Evolutionary conservation across 2,797 vertebrate genomes (phyloP).

Genomic region (Premnoplex brunnescens): DNA sequence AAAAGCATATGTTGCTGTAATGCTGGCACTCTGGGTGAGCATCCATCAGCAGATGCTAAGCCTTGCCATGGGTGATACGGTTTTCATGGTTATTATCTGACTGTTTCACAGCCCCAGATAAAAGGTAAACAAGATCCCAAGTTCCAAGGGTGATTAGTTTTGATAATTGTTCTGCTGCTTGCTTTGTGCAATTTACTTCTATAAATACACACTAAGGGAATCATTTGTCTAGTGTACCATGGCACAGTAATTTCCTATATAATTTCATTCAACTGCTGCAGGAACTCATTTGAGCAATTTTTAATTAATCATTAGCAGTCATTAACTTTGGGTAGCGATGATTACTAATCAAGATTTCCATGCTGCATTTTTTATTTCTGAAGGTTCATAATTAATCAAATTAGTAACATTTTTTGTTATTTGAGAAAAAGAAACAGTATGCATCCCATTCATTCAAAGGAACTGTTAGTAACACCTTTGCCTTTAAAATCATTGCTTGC

Average conservation of each 20-base stretch:
- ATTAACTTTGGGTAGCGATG: conserved; percentile 55
- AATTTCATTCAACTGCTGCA: conserved; percentile 68
- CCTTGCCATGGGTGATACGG: not conserved
- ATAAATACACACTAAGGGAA: conserved; percentile 24
- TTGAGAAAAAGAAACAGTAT: not conserved
- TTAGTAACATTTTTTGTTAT: conserved; percentile 27
- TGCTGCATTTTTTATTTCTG: conserved; percentile 35
- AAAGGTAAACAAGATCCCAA: conserved; percentile 53
- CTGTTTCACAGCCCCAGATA: conserved; percentile 28
- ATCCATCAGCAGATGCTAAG: not conserved
- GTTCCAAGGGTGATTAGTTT: conserved; percentile 56
- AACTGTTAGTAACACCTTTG: not conserved
- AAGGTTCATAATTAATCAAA: conserved; percentile 55
- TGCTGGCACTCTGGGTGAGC: not conserved
- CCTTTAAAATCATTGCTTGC: conserved; percentile 15
- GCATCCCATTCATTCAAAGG: not conserved
- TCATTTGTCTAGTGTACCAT: conserved; percentile 58
- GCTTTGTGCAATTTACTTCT: conserved; percentile 53
- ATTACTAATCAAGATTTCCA: conserved; percentile 71
- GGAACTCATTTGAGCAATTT: conserved; percentile 67
- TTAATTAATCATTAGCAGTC: conserved; percentile 72
- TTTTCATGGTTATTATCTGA: conserved; percentile 36
- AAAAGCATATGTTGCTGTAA: not conserved
- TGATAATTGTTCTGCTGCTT: conserved; percentile 55
- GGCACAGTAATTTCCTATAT: conserved; percentile 63